phyloP scores from a whole-genome alignment of 2,797 vertebrate genomes.

The Anguilla megastoma region DNA sequence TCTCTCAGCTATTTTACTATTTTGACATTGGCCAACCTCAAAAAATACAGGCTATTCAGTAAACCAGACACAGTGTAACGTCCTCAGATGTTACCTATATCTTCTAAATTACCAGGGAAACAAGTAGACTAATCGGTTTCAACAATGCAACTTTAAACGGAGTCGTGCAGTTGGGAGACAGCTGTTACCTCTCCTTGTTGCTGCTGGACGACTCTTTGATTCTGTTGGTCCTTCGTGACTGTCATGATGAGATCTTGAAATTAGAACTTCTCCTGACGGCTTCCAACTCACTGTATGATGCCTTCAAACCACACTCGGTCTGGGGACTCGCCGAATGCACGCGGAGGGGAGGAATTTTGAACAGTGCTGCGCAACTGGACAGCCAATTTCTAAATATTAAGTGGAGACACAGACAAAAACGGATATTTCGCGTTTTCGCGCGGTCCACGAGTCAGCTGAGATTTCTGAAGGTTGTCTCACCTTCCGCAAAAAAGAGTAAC shows the following conservation, averaged over 20 bases:
- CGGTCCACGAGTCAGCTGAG: not conserved
- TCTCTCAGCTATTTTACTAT: not conserved
- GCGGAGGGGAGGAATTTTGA: not conserved
- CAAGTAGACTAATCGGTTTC: not conserved
- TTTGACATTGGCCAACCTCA: not conserved
- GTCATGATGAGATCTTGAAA: constrained; percentile 31
- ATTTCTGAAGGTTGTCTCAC: not conserved
- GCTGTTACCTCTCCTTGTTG: constrained; percentile 23
- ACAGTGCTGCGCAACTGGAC: not conserved
- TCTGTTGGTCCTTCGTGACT: constrained; percentile 19
- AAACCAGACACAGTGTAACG: not conserved
- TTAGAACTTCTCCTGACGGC: constrained; percentile 9
- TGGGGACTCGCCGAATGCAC: not conserved
- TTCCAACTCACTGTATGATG: constrained; percentile 11
- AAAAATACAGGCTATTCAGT: not conserved
- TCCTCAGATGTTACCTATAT: not conserved
- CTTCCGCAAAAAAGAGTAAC: not conserved
- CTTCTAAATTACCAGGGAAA: not conserved
- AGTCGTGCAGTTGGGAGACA: not conserved
- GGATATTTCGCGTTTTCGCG: not conserved
- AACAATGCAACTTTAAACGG: not conserved
- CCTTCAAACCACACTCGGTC: not conserved
- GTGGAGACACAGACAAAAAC: not conserved
- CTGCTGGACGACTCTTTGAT: constrained; percentile 22
- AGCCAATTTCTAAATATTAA: not conserved